Evolutionary conservation across 2,797 vertebrate species (phyloP), one percentile per base, ranked within the genome.

Genomic region (Xenopus petersii): DNA sequence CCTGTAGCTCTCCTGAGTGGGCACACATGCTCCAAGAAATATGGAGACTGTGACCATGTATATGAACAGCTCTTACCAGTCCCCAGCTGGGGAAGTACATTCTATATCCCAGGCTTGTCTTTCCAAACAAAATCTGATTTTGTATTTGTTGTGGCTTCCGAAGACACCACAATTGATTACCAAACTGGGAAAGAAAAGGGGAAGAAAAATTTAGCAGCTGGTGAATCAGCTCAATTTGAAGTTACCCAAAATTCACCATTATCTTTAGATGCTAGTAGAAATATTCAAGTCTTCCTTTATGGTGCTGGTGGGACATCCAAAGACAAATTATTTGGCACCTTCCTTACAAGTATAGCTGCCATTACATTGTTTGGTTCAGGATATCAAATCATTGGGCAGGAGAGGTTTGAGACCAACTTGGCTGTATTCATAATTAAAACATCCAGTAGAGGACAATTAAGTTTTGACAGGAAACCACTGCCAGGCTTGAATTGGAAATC

Each of bases 1-100:
- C 91, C 90, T 0, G 83, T 94, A 49, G 90, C 85, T 0, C 89
- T 94, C 56, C 69, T 89, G 60, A 83, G 87, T 0, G 93, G 94
- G 55, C 91, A 94, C 82, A 88, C 77, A 11, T 94, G 92, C 74
- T 89, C 82, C 36, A 79, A 78, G 77, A 82, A 55, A 17, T 89
- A 91, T 55, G 80, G 86, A 0, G 86, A 69, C 56, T 95, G 92
- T 75, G 86, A 92, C 81, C 89, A 92, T 0, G 88, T 93, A 10
- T 87, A 83, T 13, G 92, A 94, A 79, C 93, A 94, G 74, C 85
- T 94, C 62, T 75, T 89, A 10, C 93, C 93, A 2, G 87, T 89
- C 0, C 84, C 73, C 0, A 80, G 68, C n/a, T 94, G 93, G 94
- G 92, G 91, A 61, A 84, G 79, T 17, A 82, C 7, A 2, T 95